These are phyloP conservation scores for Drosophila mayaguana DNA, from an alignment of 2,888 invertebrate genomes.

Conservation along the genomic window DNA sequence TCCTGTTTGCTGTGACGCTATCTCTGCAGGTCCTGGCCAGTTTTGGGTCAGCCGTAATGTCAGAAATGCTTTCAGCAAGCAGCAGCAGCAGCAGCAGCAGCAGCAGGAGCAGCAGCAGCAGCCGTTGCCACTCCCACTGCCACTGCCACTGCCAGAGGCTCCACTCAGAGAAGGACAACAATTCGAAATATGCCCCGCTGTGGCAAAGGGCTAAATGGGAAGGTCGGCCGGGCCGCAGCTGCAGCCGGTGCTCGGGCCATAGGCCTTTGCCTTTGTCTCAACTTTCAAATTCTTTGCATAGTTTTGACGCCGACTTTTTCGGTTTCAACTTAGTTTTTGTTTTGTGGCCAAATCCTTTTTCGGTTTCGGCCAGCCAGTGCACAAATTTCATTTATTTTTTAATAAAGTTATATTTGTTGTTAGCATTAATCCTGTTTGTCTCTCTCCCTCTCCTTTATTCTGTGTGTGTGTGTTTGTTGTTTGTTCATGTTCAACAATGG, in stretches of 20 bases:
- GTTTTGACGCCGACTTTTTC: slow-evolving; percentile 44
- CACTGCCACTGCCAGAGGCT: slow-evolving; percentile 36
- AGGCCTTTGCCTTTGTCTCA: slow-evolving; percentile 67
- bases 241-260: slow-evolving; percentile 25
- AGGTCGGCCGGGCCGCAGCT: slow-evolving; percentile 19
- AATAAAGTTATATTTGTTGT: slow-evolving; percentile 81
- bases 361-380: slow-evolving; percentile 37
- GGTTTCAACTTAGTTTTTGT: slow-evolving; percentile 40
- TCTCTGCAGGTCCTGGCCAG: slow-evolving; percentile 46
- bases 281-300: slow-evolving; percentile 70
- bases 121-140: slow-evolving; percentile 28
- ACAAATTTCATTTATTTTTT: slow-evolving; percentile 79
- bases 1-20: slow-evolving; percentile 36
- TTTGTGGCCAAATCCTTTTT: slow-evolving; percentile 60
- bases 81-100: slow-evolving; percentile 18
- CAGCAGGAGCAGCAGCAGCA: slow-evolving; percentile 17
- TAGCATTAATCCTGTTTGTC: slow-evolving; percentile 66
- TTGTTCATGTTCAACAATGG: slow-evolving; percentile 75
- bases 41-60: slow-evolving; percentile 64
- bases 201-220: slow-evolving; percentile 37
- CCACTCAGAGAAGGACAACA: slow-evolving; percentile 44
- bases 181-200: slow-evolving; percentile 61
- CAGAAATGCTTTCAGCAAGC: slow-evolving; percentile 59
- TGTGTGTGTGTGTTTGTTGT: slow-evolving; percentile 37
- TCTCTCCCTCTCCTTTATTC: slow-evolving; percentile 7